phyloP scores from a whole-genome alignment of 2,113 vertebrate genomes.

The Ceuthmochares aereus region DNA sequence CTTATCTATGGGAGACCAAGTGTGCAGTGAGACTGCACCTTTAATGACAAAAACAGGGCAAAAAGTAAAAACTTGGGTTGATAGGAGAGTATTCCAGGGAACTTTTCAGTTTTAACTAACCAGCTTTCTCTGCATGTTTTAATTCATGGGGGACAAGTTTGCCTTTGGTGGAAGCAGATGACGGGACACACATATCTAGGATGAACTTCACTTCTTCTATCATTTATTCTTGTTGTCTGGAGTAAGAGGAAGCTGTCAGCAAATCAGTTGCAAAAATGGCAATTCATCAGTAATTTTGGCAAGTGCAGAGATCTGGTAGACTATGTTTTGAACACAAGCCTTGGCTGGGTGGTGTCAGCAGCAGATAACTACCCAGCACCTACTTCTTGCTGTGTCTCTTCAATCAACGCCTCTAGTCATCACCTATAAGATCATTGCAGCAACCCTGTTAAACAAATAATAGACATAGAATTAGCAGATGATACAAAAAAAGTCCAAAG shows the following conservation, averaged over 20 bases:
- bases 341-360: not conserved
- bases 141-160: not conserved
- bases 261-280: not conserved
- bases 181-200: not conserved
- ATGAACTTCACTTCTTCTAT: not conserved
- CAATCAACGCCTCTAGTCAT: not conserved
- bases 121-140: rapidly evolving
- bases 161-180: not conserved
- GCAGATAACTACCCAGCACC: not conserved
- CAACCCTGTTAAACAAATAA: not conserved
- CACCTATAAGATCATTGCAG: not conserved
- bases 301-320: not conserved
- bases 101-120: not conserved
- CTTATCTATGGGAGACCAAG: not conserved
- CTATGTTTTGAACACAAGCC: not conserved
- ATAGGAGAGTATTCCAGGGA: not conserved
- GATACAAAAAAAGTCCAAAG: not conserved
- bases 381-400: not conserved
- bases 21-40: not conserved
- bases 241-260: not conserved
- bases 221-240: not conserved
- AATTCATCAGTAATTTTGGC: not conserved
- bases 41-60: not conserved
- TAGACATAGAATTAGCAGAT: not conserved
- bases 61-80: not conserved